Percentiles rank a stretch among this genome's conserved stretches.
These are phyloP conservation scores for Spinus pinus DNA, from an alignment of 2,797 vertebrate species.

Conservation along the genomic window DNA sequence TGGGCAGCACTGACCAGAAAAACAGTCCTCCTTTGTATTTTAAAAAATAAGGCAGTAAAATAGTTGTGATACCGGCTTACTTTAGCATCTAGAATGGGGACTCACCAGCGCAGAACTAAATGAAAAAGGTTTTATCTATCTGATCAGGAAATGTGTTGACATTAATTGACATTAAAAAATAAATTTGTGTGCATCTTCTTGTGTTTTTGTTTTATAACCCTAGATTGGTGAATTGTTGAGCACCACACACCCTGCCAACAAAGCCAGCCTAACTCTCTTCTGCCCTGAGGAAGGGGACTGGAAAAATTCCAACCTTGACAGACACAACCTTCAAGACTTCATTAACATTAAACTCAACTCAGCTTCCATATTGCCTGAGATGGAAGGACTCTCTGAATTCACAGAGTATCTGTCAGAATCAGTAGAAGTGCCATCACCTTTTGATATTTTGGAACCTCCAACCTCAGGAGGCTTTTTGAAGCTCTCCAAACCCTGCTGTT, in stretches of 20 bases:
- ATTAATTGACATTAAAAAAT: not conserved
- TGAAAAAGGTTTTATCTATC: not conserved
- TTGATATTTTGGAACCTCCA: constrained; percentile 94
- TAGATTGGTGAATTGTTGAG: constrained; percentile 96
- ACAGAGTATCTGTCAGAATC: constrained; percentile 97
- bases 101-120: not conserved
- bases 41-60: not conserved
- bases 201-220: constrained; percentile 22
- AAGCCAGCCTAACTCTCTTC: constrained; percentile 92
- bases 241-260: constrained; percentile 95
- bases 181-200: not conserved
- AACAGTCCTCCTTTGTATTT: not conserved
- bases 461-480: constrained; percentile 96
- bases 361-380: constrained; percentile 89
- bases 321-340: constrained; percentile 97
- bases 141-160: not conserved
- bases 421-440: constrained; percentile 93
- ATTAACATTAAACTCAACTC: constrained; percentile 97
- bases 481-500: constrained; percentile 97
- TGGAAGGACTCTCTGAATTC: constrained; percentile 98
- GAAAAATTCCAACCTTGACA: constrained; percentile 97
- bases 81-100: not conserved
- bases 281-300: constrained; percentile 96
- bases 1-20: not conserved
- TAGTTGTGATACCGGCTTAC: not conserved